Evolutionary conservation across 2,113 vertebrate species (phyloP).

Genomic region (Austrofundulus limnaeus): DNA sequence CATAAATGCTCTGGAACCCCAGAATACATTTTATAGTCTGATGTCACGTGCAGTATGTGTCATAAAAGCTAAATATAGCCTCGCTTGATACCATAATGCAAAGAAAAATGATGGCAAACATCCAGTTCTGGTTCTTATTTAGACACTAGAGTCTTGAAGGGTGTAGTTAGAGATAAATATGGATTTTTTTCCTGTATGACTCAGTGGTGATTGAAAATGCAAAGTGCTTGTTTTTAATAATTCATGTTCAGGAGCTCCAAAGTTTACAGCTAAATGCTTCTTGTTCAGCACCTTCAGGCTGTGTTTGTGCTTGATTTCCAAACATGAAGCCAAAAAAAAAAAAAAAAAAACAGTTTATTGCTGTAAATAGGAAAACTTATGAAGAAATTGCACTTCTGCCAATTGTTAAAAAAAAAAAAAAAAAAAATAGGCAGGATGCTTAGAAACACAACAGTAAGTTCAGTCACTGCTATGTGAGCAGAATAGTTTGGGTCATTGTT

Average conservation of each 20-base stretch:
- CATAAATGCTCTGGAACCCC: background rate
- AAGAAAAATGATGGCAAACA: conserved; percentile 32
- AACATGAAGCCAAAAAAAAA: background rate
- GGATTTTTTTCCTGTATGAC: conserved; percentile 42
- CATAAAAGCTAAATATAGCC: conserved; percentile 10
- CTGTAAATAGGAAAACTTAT: too few species aligned
- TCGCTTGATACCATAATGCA: conserved; percentile 16
- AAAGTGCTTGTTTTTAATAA: conserved; percentile 62
- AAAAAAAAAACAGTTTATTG: conserved; percentile 10
- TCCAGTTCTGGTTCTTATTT: conserved; percentile 30
- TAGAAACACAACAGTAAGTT: conserved; percentile 14
- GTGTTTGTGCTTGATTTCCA: conserved; percentile 32
- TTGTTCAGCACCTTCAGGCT: conserved; percentile 33
- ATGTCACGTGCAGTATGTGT: conserved; percentile 31
- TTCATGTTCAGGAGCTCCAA: conserved; percentile 36
- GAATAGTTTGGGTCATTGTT: conserved; percentile 10
- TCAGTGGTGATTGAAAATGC: conserved; percentile 47
- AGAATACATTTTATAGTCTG: conserved; percentile 15
- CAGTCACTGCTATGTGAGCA: conserved; percentile 31
- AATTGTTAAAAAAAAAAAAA: background rate
- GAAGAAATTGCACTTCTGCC: too few species aligned
- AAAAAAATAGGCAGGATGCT: background rate
- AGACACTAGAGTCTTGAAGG: conserved; percentile 24
- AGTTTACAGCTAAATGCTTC: conserved; percentile 32
- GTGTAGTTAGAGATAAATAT: conserved; percentile 29